Base-by-base conservation (phyloP, 2,888 invertebrate genomes). In the Neelides folsomi region DNA sequence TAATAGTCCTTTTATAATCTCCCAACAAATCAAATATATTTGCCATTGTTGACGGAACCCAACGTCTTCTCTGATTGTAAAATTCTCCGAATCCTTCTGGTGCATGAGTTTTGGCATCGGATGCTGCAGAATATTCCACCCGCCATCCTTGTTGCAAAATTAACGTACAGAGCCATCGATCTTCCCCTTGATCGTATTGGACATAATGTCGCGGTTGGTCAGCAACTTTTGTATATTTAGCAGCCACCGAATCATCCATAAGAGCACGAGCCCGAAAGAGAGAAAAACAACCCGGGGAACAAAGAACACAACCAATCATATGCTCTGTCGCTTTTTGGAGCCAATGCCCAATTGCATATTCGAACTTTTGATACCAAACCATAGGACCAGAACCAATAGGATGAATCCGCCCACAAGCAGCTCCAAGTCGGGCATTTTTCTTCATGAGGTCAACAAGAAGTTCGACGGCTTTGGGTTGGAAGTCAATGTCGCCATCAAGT, bases 161-260 rank as follows among this genome's bases (percentile, higher is more conserved):
- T 12, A 76, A 66, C 1, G 76, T 76, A 62, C 76, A 76, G 40
- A 76, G 66, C 76, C 76, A 76, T 12, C 76, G 68, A 62, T 76
- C 67, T 47, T 67, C 67, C 2, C 73, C 75, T 66, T 75, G 75
- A 67, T 76, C 76, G 65, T 75, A 76, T 66, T 76, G 76, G 2
- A 98, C 93, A 70, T 94, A 95, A 74, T 98, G 94, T 48, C 88
- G 77, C 9, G 97, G 93, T 71, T 95, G 90, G 47, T 86, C 57
- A 2, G 68, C 65, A 62, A 68, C 68, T 2, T 71, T 75, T 9
- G 77, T 76, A 66, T 77, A 77, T 63, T 70, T 73, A 56, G 71
- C 71, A 73, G 75, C 73, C 2, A 76, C 75, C 59, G 75, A 74
- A 66, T 73, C 73, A 56, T 75, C 75, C 75, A 77, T 75, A 10